Percentiles rank a stretch among this genome's conserved stretches.
Conservation (phyloP, 2,888 invertebrate genomes). For the Heliconius ismenius region DNA sequence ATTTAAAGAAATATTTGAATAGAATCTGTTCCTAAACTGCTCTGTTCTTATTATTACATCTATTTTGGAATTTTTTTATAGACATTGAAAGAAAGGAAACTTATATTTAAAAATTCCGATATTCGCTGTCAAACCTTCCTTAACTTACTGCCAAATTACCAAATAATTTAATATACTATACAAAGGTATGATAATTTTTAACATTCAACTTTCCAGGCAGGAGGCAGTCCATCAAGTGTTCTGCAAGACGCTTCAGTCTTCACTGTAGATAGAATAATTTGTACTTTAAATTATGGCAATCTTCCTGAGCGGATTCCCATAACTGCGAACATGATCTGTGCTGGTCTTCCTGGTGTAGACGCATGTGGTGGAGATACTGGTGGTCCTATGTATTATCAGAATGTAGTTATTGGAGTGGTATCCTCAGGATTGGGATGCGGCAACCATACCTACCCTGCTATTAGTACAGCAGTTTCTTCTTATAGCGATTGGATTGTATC, state of each 20-base stretch:
- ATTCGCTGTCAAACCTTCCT: no score
- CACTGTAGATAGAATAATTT: constrained; percentile 55
- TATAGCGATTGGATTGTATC: constrained; percentile 59
- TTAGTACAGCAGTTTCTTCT: constrained; percentile 67
- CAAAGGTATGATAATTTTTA: background rate
- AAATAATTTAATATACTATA: background rate
- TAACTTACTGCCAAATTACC: no score
- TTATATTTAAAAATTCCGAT: no score
- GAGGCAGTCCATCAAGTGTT: constrained; percentile 46
- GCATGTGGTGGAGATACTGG: constrained; percentile 76
- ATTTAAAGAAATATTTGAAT: background rate
- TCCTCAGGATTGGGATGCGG: constrained; percentile 78
- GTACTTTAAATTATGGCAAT: constrained; percentile 52
- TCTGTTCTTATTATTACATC: background rate
- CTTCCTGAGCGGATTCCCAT: constrained; percentile 39
- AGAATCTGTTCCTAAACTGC: background rate
- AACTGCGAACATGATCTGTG: constrained; percentile 68
- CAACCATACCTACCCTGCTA: constrained; percentile 67
- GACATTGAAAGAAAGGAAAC: no score
- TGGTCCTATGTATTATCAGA: constrained; percentile 69
- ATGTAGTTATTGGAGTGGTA: constrained; percentile 67
- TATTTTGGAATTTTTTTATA: background rate
- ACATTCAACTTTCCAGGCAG: constrained; percentile 44
- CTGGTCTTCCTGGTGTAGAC: constrained; percentile 56
- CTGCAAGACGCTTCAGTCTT: constrained; percentile 54